Evolutionary conservation across 2,113 vertebrate genomes (phyloP), one percentile per base, ranked within the genome.

Genomic region (Aix galericulata): DNA sequence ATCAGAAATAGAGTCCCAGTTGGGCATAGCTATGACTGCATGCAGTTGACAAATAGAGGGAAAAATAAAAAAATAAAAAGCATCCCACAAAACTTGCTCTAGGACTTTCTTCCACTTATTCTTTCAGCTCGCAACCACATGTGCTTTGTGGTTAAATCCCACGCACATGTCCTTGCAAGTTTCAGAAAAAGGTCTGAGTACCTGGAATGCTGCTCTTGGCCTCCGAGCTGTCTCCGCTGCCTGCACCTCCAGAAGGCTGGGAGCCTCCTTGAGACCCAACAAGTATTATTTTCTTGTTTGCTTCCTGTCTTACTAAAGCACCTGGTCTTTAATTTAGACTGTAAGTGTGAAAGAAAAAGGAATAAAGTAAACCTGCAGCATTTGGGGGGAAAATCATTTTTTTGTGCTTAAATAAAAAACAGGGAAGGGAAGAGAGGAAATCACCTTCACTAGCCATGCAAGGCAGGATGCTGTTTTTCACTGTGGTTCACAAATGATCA

Each of bases 131-230:
- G 1, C 11, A 48, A 48, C 46, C 46, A 6, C 13, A 1, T 6
- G 26, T 10, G 21, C 59, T 17, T 32, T 4, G 13, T 8, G 34
- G 44, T 9, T 17, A 14, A n/a, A 16, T 7, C 64, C 32, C 17
- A 26, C 4, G 1, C 48, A 55, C 26, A 10, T 2, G 9, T 8
- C 23, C 63, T 29, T 4, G n/a, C 13, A 5, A 21, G 40, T 36
- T 40, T 6, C 17, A 1, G 27, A 11, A 40, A 26, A 64, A 9
- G 0, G 2, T 3, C 32, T 2, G 2, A 23, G 16, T 8, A 6
- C 20, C 31, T 9, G 27, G 12, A 11, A 5, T 29, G 56, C 31
- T 34, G 40, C 31, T 17, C 26, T 17, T 2, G 2, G 34, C 31
- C 48, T 58, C 29, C 0, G 5, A 6, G 22, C 13, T 20, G 25